phyloP scores from a whole-genome alignment of 2,888 invertebrate species.

The Uloborus plumipes region DNA sequence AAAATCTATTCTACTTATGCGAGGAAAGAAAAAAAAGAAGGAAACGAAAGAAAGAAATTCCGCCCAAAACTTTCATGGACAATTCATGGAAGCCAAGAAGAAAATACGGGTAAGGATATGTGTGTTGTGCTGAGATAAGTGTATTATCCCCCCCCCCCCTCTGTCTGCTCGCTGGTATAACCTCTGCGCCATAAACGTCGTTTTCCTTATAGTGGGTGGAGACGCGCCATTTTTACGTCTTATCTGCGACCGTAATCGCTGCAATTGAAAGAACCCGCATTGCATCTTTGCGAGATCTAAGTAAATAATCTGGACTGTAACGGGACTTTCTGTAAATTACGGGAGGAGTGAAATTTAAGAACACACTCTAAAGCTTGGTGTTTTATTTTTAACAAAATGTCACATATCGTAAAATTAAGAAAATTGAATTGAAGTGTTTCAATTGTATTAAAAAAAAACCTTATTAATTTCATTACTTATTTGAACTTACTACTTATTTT shows the following conservation, averaged over 20 bases:
- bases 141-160: conserved; percentile 21
- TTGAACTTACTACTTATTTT: too few relatives aligned
- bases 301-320: conserved; percentile 27
- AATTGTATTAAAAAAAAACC: too few relatives aligned
- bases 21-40: conserved; percentile 4
- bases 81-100: too few relatives aligned
- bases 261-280: conserved; percentile 46
- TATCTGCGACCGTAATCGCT: conserved; percentile 35
- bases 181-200: neutral
- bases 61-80: conserved; percentile 8
- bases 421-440: too few relatives aligned
- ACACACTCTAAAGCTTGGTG: too few relatives aligned
- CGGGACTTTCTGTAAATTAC: neutral
- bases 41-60: neutral
- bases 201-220: conserved; percentile 29
- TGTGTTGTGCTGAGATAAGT: conserved; percentile 10
- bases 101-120: too few relatives aligned
- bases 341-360: too few relatives aligned
- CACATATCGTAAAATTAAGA: too few relatives aligned
- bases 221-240: conserved; percentile 26
- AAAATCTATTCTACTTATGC: conserved; percentile 5
- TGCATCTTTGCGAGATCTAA: conserved; percentile 16
- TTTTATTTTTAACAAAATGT: too few relatives aligned
- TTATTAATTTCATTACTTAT: too few relatives aligned
- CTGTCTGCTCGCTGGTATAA: neutral